A percentile compares a stretch with the other conserved stretches of the same genome.
These are phyloP conservation scores for Uloborus diversus DNA, from an alignment of 1,140 invertebrate species.

Conservation along the genomic window DNA sequence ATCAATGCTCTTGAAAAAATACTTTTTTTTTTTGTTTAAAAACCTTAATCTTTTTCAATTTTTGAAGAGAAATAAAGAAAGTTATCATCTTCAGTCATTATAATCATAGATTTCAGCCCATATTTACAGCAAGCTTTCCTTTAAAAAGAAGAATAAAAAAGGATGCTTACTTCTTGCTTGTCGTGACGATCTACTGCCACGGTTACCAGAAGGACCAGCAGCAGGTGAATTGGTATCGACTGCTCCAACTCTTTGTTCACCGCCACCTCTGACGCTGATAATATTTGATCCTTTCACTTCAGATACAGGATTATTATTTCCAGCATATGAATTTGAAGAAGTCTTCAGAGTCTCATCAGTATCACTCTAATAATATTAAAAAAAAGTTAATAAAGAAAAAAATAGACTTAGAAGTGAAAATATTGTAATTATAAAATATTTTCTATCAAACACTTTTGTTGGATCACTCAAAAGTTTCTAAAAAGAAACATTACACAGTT, in stretches of 20 bases:
- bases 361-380: neutral
- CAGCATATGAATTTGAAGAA: neutral
- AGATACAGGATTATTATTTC: neutral
- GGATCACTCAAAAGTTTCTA: neutral
- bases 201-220: slow-evolving; percentile 5
- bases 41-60: too few species aligned
- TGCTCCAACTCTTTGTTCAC: neutral
- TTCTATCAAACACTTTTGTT: neutral
- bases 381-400: neutral
- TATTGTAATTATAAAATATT: neutral
- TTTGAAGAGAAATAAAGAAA: too few species aligned
- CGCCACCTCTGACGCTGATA: slow-evolving; percentile 22
- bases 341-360: neutral
- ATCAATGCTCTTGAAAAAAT: too few species aligned
- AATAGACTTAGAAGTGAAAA: neutral
- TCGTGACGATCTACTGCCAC: slow-evolving; percentile 2
- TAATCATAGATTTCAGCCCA: too few species aligned
- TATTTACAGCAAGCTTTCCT: too few species aligned
- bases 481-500: neutral
- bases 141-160: too few species aligned
- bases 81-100: too few species aligned
- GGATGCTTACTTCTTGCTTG: slow-evolving; percentile 8
- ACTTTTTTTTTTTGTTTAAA: too few species aligned
- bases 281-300: slow-evolving; percentile 4
- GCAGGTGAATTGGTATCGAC: neutral